Conservation (phyloP, 2,888 invertebrate species). For the Brachypalpus laphriformis region DNA sequence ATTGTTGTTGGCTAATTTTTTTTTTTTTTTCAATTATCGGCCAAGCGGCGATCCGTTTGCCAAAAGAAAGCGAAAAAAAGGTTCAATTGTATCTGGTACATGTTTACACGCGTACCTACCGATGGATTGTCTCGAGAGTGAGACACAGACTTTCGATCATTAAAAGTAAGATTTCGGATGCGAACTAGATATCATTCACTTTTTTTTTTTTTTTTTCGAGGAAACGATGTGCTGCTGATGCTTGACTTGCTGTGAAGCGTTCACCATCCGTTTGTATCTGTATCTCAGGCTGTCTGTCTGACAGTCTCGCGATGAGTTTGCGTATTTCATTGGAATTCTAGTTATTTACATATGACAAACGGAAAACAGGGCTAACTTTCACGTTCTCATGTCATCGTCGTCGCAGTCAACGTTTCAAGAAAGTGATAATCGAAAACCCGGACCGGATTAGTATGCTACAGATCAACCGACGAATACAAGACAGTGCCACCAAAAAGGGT, state of each 20-base stretch:
- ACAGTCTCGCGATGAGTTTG: not conserved
- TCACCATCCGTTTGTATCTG: not conserved
- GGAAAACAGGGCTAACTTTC: constrained; percentile 67
- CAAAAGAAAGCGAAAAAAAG: constrained; percentile 66
- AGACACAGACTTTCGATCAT: constrained; percentile 65
- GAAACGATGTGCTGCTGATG: constrained; percentile 12
- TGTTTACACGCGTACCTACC: constrained; percentile 29
- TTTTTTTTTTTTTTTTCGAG: constrained; percentile 3
- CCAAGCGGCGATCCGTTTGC: not conserved
- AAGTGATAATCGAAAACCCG: constrained; percentile 61
- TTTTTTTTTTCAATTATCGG: not conserved
- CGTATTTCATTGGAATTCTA: constrained; percentile 57
- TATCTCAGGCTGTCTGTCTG: not conserved
- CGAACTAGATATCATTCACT: constrained; percentile 16
- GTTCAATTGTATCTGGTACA: constrained; percentile 23
- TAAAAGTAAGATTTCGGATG: constrained; percentile 59
- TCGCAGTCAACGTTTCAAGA: constrained; percentile 42
- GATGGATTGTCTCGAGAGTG: constrained; percentile 50
- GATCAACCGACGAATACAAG: not conserved
- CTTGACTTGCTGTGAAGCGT: constrained; percentile 20
- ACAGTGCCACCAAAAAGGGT: not conserved
- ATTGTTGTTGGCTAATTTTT: not conserved
- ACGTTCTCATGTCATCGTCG: constrained; percentile 34
- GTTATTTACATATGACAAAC: constrained; percentile 44
- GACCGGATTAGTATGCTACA: constrained; percentile 42